Base-by-base conservation (phyloP, 2,888 invertebrate genomes). In the Tetragnatha montana region DNA sequence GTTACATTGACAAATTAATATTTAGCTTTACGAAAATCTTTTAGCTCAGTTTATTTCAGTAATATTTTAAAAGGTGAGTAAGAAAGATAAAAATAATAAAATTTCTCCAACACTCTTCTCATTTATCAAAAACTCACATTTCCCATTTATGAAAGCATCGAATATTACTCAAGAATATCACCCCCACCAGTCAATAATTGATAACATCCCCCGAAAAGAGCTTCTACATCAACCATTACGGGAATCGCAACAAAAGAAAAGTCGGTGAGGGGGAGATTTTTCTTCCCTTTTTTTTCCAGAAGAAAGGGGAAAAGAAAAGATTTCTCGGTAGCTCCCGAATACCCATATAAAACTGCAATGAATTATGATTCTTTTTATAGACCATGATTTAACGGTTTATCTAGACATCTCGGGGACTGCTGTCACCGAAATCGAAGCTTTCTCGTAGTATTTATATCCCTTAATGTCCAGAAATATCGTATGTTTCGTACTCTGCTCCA, bases 321-420 rank as follows among this genome's bases (percentile, higher is more conserved):
- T 8, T 22, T 22, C 35, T 73, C 21, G 21, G 73, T 12, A 60
- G 60, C 60, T 6, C 6, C 19, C 14, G 10, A 19, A 21, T 10
- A 19, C 19, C 21, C n/a, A n/a, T 75, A 47, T 60, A 60, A 70
- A 81, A 70, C 80, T 81, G 8, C 14, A 70, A 47, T 81, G 80
- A 81, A 60, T 81, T 69, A 81, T 81, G 35, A 17, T 49, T 70
- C 70, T 19, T 22, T 17, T 21, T 10, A 81, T 81, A 69, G 21
- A 49, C 70, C 80, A 35, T 70, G 80, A 81, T 70, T 81, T 81
- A 70, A 35, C 49, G 69, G 69, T 47, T 75, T 75, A 47, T 75
- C 47, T 8, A 60, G 60, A 60, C 60, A 60, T 60, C 60, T 60
- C 60, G 60, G 4, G 8, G 60, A 17, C 17, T 60, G 6, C 14